Evolutionary conservation across 2,888 invertebrate genomes (phyloP), one percentile per base, ranked within the genome.

Genomic region (Dascillus cervinus): DNA sequence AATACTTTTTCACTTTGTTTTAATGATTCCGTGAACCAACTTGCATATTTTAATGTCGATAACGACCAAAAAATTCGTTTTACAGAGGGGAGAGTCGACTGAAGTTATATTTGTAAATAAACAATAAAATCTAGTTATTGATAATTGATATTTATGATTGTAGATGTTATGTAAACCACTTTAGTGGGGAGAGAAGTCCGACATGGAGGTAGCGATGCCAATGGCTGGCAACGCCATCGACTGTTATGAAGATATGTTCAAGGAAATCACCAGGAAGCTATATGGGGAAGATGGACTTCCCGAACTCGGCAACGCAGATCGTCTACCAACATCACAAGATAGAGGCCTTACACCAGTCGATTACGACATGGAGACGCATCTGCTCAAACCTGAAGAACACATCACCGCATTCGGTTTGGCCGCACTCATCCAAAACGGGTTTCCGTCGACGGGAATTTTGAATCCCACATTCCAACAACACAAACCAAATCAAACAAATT

Each of bases 211-310:
- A 57, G 63, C 67, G 53, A 73, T 73, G 73, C 74, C 75, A 58
- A 63, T 70, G 66, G 65, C 73, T 47, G 60, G 64, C 53, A 71
- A 73, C 54, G 71, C 75, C 55, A 71, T 77, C 66, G 77, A 78
- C 65, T 75, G 71, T 61, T 78, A 85, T 69, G 85, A 86, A 67
- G 85, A 85, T 60, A 85, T 85, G 81, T 85, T 85, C 64, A 89
- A 89, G 66, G 90, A 90, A 74, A 89, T 90, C 59, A 89, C 89
- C 42, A 78, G 87, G 64, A 90, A 90, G 70, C 72, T 90, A 48
- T 90, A 89, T 67, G 89, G 89, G 43, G 87, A 88, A 65, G 88
- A 89, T 65, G 68, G 66, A 22, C 48, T 66, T 34, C 65, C 66
- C 14, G 66, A 67, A 43, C 47, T 65, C 32, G 53, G 52, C 32